Conservation (phyloP, 64 coral and sea anemone species). For the Stylophora pistillata region DNA sequence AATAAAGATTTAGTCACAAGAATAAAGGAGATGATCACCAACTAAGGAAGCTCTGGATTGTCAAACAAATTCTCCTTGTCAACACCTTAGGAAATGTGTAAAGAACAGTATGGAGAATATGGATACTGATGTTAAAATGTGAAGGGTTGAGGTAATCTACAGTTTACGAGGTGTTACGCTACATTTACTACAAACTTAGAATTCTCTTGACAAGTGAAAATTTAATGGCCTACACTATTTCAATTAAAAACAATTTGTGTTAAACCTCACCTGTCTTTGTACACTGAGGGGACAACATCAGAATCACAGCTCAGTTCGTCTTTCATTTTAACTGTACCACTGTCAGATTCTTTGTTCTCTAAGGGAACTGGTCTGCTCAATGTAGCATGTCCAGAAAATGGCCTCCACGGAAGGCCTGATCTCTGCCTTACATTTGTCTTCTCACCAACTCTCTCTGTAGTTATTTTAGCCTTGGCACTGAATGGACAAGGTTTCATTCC, state of each 20-base stretch:
- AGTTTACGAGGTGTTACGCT: too few species aligned
- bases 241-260: too few species aligned
- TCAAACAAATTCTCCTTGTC: too few species aligned
- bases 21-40: too few species aligned
- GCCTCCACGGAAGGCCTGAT: conserved; percentile 41
- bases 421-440: not conserved
- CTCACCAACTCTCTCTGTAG: conserved; percentile 1
- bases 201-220: not conserved
- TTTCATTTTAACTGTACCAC: not conserved
- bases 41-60: too few species aligned
- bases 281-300: not conserved
- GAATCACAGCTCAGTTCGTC: not conserved
- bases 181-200: too few species aligned
- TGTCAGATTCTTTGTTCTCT: not conserved
- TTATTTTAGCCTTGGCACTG: conserved; percentile 51
- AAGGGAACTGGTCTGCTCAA: conserved; percentile 7
- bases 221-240: too few species aligned
- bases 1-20: too few species aligned
- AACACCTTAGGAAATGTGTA: too few species aligned
- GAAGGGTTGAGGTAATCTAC: too few species aligned
- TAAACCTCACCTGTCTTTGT: conserved; percentile 34
- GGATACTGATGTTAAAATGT: too few species aligned
- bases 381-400: conserved; percentile 31
- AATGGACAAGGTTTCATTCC: conserved; percentile 9
- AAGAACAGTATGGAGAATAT: too few species aligned